Evolutionary conservation across 1,140 invertebrate genomes (phyloP).

Genomic region (Lasioglossum albipes): DNA sequence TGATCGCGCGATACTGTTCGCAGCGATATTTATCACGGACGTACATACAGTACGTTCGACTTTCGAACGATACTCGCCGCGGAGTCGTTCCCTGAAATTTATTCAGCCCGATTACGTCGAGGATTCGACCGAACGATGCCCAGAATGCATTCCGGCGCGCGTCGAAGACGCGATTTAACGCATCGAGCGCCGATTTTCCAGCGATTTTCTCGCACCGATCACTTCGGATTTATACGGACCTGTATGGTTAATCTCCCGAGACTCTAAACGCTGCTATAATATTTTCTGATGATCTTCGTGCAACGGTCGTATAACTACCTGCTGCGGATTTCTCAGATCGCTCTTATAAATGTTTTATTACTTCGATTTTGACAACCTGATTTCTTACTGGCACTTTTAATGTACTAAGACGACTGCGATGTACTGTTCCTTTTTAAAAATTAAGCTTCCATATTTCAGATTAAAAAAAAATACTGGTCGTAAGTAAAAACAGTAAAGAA

Average conservation of each 20-base stretch:
- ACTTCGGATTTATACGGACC: not conserved
- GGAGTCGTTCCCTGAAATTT: constrained; percentile 7
- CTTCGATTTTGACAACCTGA: too few species aligned
- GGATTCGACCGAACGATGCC: not conserved
- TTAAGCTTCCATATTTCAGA: too few species aligned
- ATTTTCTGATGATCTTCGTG: not conserved
- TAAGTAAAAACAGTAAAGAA: too few species aligned
- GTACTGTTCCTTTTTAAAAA: too few species aligned
- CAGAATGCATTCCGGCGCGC: not conserved
- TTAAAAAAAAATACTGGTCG: too few species aligned
- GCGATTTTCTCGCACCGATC: not conserved
- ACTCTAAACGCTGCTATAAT: not conserved
- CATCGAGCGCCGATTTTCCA: not conserved
- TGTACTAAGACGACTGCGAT: too few species aligned
- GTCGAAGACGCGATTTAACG: not conserved
- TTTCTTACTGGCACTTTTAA: too few species aligned
- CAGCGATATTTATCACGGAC: constrained; percentile 21
- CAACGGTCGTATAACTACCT: not conserved
- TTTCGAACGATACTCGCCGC: constrained; percentile 14
- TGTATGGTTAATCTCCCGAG: not conserved
- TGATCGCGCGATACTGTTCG: not conserved
- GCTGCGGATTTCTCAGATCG: not conserved
- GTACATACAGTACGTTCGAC: not conserved
- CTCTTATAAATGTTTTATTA: too few species aligned
- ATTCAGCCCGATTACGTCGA: not conserved